phyloP scores from a whole-genome alignment of 2,113 vertebrate species.

The Gorsachius goisagi region DNA sequence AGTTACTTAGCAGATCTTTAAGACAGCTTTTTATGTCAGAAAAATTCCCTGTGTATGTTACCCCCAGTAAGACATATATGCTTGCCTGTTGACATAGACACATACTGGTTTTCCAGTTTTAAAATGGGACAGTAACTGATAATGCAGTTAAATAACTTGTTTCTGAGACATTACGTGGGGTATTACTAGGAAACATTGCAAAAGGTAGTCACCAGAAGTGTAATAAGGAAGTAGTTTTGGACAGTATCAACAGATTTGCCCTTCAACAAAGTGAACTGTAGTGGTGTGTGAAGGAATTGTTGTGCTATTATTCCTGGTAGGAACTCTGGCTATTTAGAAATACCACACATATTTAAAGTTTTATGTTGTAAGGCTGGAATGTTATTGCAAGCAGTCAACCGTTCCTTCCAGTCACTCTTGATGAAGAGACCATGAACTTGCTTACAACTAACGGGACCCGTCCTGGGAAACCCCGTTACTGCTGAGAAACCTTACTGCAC shows the following conservation, averaged over 20 bases:
- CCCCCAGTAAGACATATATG: background rate
- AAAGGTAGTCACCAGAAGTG: background rate
- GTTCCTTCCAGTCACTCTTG: background rate
- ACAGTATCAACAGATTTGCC: background rate
- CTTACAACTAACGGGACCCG: background rate
- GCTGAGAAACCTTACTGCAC: background rate
- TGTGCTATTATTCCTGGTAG: background rate
- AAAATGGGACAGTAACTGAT: background rate
- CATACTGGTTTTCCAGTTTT: background rate
- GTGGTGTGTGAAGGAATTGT: conserved; percentile 1
- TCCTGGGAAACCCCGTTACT: background rate
- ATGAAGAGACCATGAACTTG: background rate
- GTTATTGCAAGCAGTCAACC: conserved; percentile 6
- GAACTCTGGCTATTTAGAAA: conserved; percentile 15
- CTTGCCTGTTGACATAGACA: background rate
- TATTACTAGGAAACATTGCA: background rate
- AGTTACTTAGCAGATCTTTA: background rate
- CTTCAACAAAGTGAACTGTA: background rate
- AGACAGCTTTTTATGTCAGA: background rate
- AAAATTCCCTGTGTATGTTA: background rate
- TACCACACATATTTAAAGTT: background rate
- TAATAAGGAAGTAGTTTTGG: background rate
- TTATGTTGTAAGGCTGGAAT: conserved; percentile 15
- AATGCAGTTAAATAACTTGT: background rate
- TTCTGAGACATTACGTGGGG: background rate